A percentile compares a stretch with the other conserved stretches of the same genome.
These are phyloP conservation scores for Drosophila percnosoma DNA, from an alignment of 2,888 invertebrate genomes.

Conservation along the genomic window DNA sequence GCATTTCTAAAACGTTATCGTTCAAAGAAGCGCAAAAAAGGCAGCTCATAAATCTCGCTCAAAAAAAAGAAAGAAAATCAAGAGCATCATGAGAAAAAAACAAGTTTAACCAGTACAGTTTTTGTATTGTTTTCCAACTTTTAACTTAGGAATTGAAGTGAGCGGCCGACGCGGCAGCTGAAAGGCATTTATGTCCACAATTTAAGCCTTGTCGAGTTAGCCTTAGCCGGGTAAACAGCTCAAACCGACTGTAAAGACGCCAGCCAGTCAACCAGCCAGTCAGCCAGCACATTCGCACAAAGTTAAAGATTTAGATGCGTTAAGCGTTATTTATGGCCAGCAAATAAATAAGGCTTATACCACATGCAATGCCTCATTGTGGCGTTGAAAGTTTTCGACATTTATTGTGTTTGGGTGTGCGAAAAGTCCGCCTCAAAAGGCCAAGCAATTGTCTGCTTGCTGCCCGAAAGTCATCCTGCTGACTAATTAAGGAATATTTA, in stretches of 20 bases:
- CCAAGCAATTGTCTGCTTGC: conserved; percentile 1
- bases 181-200: conserved; percentile 52
- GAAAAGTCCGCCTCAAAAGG: conserved; percentile 20
- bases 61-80: conserved; percentile 38
- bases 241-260: conserved; percentile 34
- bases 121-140: conserved; percentile 74
- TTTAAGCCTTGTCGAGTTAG: conserved; percentile 76
- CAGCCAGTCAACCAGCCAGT: conserved; percentile 31
- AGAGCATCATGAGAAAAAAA: conserved; percentile 13
- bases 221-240: conserved; percentile 71
- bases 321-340: conserved; percentile 79
- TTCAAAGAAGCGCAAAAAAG: conserved; percentile 43
- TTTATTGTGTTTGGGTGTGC: conserved; percentile 66
- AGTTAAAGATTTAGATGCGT: conserved; percentile 80
- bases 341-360: conserved; percentile 80
- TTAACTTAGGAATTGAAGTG: conserved; percentile 68
- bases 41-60: conserved; percentile 58
- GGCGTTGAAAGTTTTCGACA: conserved; percentile 78
- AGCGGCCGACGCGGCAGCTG: conserved; percentile 22
- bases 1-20: conserved; percentile 51
- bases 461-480: conserved; percentile 10
- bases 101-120: conserved; percentile 43
- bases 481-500: conserved; percentile 54
- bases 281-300: conserved; percentile 68
- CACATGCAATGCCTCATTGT: conserved; percentile 80